Conservation (phyloP, 2,113 vertebrate species). For the Tursiops truncatus region DNA sequence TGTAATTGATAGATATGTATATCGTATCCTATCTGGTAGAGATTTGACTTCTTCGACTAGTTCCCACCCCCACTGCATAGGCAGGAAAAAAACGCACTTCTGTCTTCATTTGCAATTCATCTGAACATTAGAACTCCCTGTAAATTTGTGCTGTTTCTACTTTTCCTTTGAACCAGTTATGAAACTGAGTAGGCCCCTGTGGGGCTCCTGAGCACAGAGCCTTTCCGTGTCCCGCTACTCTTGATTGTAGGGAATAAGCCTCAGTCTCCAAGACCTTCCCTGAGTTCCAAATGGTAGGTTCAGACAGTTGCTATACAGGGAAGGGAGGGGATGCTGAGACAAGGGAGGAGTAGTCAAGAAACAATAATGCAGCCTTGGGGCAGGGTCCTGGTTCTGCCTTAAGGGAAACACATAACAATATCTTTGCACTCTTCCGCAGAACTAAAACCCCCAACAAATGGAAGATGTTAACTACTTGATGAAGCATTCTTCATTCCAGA, state of each 20-base stretch:
- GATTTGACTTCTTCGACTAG: conserved; percentile 1
- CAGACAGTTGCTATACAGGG: background rate
- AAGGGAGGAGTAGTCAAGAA: background rate
- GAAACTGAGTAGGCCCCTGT: background rate
- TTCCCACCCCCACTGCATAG: background rate
- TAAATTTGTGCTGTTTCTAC: background rate
- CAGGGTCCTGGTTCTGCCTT: background rate
- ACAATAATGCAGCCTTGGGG: background rate
- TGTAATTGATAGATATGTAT: background rate
- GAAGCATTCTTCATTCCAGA: background rate
- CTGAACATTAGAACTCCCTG: background rate
- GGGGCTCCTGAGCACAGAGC: background rate
- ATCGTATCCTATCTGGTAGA: background rate
- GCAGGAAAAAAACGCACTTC: background rate
- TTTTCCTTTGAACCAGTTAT: conserved; percentile 9
- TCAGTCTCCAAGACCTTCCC: background rate
- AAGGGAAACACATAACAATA: background rate
- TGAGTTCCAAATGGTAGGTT: background rate
- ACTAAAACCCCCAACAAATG: background rate
- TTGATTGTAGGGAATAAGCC: background rate
- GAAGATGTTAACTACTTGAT: background rate
- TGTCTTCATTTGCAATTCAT: conserved; percentile 31
- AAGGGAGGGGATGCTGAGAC: background rate
- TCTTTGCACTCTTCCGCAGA: background rate
- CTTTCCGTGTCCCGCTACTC: background rate